Percentiles rank a stretch among this genome's conserved stretches.
These are phyloP conservation scores for Ceratothoa steindachneri DNA, from an alignment of 2,888 invertebrate genomes.

Conservation along the genomic window DNA sequence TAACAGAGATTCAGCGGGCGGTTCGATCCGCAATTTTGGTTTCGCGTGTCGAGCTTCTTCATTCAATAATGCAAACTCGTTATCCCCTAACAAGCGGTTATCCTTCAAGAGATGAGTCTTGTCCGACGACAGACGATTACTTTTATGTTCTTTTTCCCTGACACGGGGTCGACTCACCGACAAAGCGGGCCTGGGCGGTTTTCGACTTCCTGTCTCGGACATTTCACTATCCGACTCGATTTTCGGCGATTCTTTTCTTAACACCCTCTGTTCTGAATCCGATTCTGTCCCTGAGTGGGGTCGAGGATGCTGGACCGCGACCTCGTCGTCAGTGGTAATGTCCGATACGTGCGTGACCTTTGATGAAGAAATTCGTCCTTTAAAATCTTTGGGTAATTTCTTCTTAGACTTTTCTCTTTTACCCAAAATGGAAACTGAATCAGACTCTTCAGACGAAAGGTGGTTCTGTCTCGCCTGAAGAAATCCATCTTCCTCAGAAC, in stretches of 20 bases:
- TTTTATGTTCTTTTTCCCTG: not conserved
- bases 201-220: conserved; percentile 20
- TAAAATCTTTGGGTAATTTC: conserved; percentile 23
- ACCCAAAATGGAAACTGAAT: not conserved
- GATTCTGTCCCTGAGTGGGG: conserved; percentile 28
- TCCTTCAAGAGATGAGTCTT: not conserved
- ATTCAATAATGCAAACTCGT: conserved; percentile 21
- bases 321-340: conserved; percentile 37
- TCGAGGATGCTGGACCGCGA: conserved; percentile 21
- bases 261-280: conserved; percentile 26
- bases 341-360: conserved; percentile 25
- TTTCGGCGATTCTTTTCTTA: conserved; percentile 15
- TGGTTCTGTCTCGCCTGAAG: not conserved
- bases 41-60: conserved; percentile 34
- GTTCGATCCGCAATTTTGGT: conserved; percentile 33
- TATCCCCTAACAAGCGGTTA: conserved; percentile 13
- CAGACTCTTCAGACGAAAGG: conserved; percentile 21
- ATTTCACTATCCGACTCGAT: conserved; percentile 32
- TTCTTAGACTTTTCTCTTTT: conserved; percentile 11
- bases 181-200: conserved; percentile 21
- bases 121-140: not conserved
- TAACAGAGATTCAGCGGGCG: conserved; percentile 20
- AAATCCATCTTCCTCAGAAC: conserved; percentile 49
- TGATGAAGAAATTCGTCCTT: not conserved
- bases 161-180: conserved; percentile 1